Evolutionary conservation across 2,888 invertebrate genomes (phyloP).

Genomic region (Merodon equestris): DNA sequence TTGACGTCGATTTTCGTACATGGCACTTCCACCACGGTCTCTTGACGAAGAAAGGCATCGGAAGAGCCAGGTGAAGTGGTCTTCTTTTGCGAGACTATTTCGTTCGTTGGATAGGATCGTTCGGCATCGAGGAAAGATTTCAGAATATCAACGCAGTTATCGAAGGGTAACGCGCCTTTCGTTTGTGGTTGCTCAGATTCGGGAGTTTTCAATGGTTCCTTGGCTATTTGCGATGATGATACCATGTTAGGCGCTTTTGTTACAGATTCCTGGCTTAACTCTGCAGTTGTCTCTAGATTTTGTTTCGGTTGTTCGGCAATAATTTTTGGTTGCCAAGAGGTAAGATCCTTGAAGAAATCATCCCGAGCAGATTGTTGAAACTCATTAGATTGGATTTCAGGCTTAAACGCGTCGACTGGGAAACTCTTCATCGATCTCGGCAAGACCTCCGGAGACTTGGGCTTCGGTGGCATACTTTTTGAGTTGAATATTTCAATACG

Average conservation of each 20-base stretch:
- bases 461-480: slow-evolving; percentile 70
- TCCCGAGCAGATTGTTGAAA: slow-evolving; percentile 35
- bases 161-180: slow-evolving; percentile 35
- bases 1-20: slow-evolving; percentile 74
- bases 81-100: neutral
- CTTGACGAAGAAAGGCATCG: slow-evolving; percentile 59
- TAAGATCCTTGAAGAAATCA: slow-evolving; percentile 49
- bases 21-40: slow-evolving; percentile 72
- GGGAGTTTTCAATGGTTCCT: neutral
- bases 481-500: slow-evolving; percentile 77
- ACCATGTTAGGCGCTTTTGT: no score
- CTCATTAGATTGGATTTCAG: slow-evolving; percentile 32
- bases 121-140: slow-evolving; percentile 70
- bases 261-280: no score
- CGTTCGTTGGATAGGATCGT: slow-evolving; percentile 26
- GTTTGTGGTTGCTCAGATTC: neutral
- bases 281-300: neutral
- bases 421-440: slow-evolving; percentile 71
- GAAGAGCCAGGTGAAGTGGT: slow-evolving; percentile 9
- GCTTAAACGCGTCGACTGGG: slow-evolving; percentile 1
- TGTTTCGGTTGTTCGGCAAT: slow-evolving; percentile 16
- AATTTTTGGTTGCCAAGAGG: slow-evolving; percentile 34
- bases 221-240: no score
- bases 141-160: slow-evolving; percentile 52
- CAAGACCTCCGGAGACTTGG: slow-evolving; percentile 58